Base-by-base conservation (phyloP, 2,888 invertebrate species). In the Electrophaes corylata region DNA sequence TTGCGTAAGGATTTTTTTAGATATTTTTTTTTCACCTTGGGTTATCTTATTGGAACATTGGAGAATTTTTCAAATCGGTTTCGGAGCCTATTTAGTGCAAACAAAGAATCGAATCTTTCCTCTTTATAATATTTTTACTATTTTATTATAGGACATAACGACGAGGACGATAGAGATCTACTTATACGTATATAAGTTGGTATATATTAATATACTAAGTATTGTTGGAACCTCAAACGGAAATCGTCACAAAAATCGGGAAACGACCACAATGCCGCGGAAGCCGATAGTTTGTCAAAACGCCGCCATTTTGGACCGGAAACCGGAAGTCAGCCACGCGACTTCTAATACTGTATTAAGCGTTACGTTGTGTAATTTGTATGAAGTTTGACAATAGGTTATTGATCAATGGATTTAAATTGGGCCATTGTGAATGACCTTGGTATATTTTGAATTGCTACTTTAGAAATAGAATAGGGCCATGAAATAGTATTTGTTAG, bases 311-410 rank as follows among this genome's bases (percentile, higher is more conserved):
- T 79, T 76, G 70, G 55, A 70, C 75, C 83, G 86, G 85, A 86
- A 81, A 79, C 81, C 83, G 86, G 85, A 85, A 80, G 86, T 76
- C 78, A 79, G 78, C 72, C 83, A 77, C 77, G 73, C 79, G 78
- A 73, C 76, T 70, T 74, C 72, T 77, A 79, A 79, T 76, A 75
- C 68, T 73, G 73, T 77, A 78, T 78, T 74, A 45, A 40, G 45
- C 26, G 55, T 49, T 45, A 44, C 26, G 55, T 49, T 45, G 61
- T 62, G 63, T 63, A 56, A 69, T 66, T 37, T 67, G 53, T 57
- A 57, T 64, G 65, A 66, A 60, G 59, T 55, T 64, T 45, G 23
- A 48, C 64, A 62, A 54, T 64, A 53, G 46, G 37, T 46, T 54
- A 62, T 65, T 64, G 57, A 47, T 16, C 52, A 52, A 50, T 57